phyloP scores from a whole-genome alignment of 1,140 invertebrate genomes.

The Trichomalopsis sarcophagae region DNA sequence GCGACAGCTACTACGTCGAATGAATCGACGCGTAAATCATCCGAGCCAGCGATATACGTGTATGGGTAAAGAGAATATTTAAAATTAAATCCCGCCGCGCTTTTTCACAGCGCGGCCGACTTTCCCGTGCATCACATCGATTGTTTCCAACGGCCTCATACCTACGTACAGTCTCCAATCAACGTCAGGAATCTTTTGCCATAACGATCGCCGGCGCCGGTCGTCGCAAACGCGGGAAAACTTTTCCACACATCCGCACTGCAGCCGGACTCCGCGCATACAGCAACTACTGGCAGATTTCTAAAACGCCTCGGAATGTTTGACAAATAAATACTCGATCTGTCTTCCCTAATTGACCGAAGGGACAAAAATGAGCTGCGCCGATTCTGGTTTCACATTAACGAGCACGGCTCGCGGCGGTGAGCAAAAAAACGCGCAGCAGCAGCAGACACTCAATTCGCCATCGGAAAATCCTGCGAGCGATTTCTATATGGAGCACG shows the following conservation, averaged over 20 bases:
- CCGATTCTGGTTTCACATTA: constrained; percentile 47
- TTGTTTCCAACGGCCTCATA: constrained; percentile 2
- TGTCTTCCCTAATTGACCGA: constrained; percentile 50
- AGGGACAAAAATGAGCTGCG: constrained; percentile 49
- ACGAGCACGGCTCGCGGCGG: constrained; percentile 28
- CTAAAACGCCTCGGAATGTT: constrained; percentile 48
- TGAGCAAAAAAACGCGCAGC: constrained; percentile 24
- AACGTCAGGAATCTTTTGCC: constrained; percentile 25
- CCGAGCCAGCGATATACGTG: no score
- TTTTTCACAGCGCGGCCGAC: background rate
- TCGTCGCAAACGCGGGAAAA: constrained; percentile 10
- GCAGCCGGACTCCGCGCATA: background rate
- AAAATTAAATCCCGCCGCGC: background rate
- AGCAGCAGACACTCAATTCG: background rate
- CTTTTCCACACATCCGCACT: constrained; percentile 7
- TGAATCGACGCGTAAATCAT: background rate
- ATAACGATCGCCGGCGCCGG: background rate
- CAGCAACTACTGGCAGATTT: constrained; percentile 25
- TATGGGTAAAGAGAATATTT: background rate
- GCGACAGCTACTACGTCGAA: background rate
- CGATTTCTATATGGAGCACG: background rate
- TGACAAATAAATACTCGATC: constrained; percentile 50
- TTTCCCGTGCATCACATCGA: constrained; percentile 28
- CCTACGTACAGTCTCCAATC: constrained; percentile 25
- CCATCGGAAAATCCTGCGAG: constrained; percentile 38